phyloP scores from a whole-genome alignment of 1,140 invertebrate genomes.

The Trichonephila clavipes region DNA sequence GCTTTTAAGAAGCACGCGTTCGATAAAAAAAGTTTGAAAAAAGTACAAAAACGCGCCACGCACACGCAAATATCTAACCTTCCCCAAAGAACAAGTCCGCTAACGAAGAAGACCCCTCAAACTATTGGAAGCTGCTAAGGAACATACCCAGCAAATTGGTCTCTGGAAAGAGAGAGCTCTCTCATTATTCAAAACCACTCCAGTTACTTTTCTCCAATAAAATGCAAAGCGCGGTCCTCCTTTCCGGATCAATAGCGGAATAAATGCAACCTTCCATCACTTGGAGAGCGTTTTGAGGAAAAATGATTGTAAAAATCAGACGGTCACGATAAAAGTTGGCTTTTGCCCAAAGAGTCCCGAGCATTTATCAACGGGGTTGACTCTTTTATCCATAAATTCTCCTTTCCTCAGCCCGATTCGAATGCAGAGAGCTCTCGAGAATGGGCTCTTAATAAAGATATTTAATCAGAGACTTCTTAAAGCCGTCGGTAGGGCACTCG shows the following conservation, averaged over 20 bases:
- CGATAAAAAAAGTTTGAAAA: too few species aligned
- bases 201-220: neutral
- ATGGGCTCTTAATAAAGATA: neutral
- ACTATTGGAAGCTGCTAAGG: too few species aligned
- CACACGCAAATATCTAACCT: too few species aligned
- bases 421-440: neutral
- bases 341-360: neutral
- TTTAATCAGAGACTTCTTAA: neutral
- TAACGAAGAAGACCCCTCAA: too few species aligned
- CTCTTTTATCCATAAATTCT: neutral
- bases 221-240: neutral
- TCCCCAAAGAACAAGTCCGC: too few species aligned
- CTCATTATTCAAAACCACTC: neutral
- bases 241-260: neutral
- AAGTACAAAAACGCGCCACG: too few species aligned
- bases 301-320: neutral
- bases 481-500: too few species aligned
- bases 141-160: neutral
- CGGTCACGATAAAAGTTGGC: neutral
- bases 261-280: conserved; percentile 4
- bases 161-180: neutral
- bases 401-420: neutral
- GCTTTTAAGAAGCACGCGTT: too few species aligned
- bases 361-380: neutral
- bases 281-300: neutral